Evolutionary conservation across 2,888 invertebrate species (phyloP), one percentile per base, ranked within the genome.

Genomic region (Phortica okadai): DNA sequence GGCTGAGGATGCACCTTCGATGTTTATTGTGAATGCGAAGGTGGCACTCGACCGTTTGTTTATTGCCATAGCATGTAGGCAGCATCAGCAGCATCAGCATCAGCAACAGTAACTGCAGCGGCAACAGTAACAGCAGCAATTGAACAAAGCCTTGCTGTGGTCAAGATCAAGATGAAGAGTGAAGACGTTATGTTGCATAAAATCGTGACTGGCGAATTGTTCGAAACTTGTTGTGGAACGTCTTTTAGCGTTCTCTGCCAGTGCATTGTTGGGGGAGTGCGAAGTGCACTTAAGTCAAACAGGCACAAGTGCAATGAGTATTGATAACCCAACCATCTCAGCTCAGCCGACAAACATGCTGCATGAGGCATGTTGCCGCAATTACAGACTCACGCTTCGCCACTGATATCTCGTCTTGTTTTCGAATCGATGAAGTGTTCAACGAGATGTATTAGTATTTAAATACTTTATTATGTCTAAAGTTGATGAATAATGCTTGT

Each of bases 381-480:
- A 62, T 62, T 25, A 62, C 25, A 59, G 16, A 8, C 50, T 50
- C 50, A 14, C 50, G 50, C 14, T 50, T 50, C 4, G 8, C 50
- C 8, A 64, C 25, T 41, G 64, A 33, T 64, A 33, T 33, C 41
- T 64, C 59, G n/a, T 8, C 7, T 16, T 59, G 7, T 16, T n/a
- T 59, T 2, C n/a, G 14, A 33, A 64, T 64, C 33, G 64, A 64
- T 64, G 64, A 45, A 67, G 67, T 67, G 50, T 69, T 45, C 45
- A 21, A 45, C 69, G 45, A 69, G 21, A 45, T 69, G 69, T 14
- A 69, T 11, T 25, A 45, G 7, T 69, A 69, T 69, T 69, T 69
- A 69, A 45, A 42, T 69, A 69, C 69, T 69, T 69, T 69, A 69
- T 69, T 69, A 69, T 69, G 69, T 69, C 69, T 69, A 21, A n/a